Percentiles rank a stretch among this genome's conserved stretches.
Conservation (phyloP, 2,113 vertebrate species). For the Rhinoptilus africanus region DNA sequence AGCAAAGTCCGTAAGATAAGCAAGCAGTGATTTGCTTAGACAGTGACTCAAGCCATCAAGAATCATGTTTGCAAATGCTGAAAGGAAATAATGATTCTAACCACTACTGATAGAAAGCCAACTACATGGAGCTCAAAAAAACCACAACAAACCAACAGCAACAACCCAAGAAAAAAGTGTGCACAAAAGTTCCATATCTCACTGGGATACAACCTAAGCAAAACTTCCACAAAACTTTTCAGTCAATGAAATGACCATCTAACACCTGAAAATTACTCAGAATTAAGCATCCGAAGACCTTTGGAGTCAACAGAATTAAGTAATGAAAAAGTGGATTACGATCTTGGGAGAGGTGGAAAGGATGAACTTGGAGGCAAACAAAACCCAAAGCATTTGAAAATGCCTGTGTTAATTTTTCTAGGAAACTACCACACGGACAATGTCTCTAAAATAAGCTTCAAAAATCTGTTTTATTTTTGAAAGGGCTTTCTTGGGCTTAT, state of each 20-base stretch:
- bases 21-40: background rate
- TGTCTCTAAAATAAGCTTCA: background rate
- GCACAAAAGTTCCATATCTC: background rate
- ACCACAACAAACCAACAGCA: background rate
- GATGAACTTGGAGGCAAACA: background rate
- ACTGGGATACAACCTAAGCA: background rate
- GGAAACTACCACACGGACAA: background rate
- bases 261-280: background rate
- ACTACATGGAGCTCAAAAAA: background rate
- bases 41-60: background rate
- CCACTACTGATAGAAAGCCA: background rate
- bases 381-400: background rate
- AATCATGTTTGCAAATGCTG: background rate
- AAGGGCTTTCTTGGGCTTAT: background rate
- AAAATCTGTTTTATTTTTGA: background rate
- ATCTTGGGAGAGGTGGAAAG: background rate
- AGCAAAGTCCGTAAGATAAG: background rate
- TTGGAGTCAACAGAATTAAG: background rate
- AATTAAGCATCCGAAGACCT: background rate
- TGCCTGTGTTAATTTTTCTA: background rate
- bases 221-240: background rate
- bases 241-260: background rate
- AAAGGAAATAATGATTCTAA: background rate
- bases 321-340: background rate
- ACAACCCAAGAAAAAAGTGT: background rate